Percentiles rank a stretch among this genome's conserved stretches.
Evolutionary conservation across 2,113 vertebrate genomes (phyloP).

Genomic region (Amia ocellicauda): DNA sequence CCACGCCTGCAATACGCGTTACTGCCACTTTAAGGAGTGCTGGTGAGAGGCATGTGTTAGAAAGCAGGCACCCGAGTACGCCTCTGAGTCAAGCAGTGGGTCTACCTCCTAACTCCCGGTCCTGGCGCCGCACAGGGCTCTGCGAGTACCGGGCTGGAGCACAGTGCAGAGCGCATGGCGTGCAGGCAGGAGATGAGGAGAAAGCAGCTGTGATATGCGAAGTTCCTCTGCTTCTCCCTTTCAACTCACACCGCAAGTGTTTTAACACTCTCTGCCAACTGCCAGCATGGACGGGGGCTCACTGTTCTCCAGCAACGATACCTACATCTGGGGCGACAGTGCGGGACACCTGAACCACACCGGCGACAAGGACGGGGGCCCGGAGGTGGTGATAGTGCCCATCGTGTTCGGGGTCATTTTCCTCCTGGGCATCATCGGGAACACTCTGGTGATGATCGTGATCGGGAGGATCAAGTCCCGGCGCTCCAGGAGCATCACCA

Average conservation of each 20-base stretch:
- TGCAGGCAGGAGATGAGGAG: neutral
- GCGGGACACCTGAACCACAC: constrained; percentile 36
- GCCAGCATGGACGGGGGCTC: constrained; percentile 35
- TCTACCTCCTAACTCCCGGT: neutral
- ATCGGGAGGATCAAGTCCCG: constrained; percentile 52
- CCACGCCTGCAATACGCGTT: no score
- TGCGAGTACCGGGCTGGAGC: neutral
- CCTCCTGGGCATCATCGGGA: constrained; percentile 71
- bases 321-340: constrained; percentile 29
- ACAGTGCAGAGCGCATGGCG: neutral
- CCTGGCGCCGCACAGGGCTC: no score
- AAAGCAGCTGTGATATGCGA: constrained; percentile 1
- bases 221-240: neutral
- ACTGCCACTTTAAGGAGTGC: no score
- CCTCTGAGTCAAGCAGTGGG: neutral
- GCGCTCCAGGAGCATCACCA: constrained; percentile 60
- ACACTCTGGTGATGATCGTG: constrained; percentile 71
- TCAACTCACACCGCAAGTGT: neutral
- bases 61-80: no score
- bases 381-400: constrained; percentile 67
- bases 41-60: no score
- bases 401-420: constrained; percentile 78
- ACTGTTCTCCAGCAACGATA: constrained; percentile 47
- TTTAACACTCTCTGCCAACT: constrained; percentile 8
- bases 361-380: constrained; percentile 25